Conservation (phyloP, 2,797 vertebrate species). For the Choloepus didactylus region DNA sequence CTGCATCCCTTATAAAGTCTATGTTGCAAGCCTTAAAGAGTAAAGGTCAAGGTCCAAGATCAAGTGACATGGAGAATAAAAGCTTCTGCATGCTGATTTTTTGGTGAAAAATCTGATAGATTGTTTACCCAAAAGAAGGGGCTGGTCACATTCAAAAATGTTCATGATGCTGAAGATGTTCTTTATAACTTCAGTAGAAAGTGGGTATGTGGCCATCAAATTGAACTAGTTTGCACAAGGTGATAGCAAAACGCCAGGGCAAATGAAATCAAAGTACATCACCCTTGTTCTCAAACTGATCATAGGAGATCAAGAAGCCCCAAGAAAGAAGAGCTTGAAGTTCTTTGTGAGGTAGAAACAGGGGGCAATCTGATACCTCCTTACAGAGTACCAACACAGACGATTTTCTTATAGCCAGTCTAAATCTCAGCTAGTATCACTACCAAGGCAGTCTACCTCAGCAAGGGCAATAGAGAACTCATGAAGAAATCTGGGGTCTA, state of each 20-base stretch:
- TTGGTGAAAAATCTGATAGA: slow-evolving; percentile 48
- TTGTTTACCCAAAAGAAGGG: slow-evolving; percentile 65
- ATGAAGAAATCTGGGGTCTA: slow-evolving; percentile 85
- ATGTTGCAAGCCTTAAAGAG: slow-evolving; percentile 93
- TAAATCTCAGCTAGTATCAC: slow-evolving; percentile 84
- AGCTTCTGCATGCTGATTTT: slow-evolving; percentile 47
- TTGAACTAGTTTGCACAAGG: slow-evolving; percentile 97
- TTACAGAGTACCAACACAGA: slow-evolving; percentile 84
- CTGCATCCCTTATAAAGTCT: slow-evolving; percentile 90
- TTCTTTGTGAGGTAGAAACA: slow-evolving; percentile 86
- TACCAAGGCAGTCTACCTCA: slow-evolving; percentile 84
- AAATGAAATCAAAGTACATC: slow-evolving; percentile 88
- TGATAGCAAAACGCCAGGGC: slow-evolving; percentile 92
- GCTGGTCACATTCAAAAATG: slow-evolving; percentile 94
- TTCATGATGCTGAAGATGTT: slow-evolving; percentile 95
- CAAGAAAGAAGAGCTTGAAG: slow-evolving; percentile 87
- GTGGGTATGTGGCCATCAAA: slow-evolving; percentile 96
- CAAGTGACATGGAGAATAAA: slow-evolving; percentile 91
- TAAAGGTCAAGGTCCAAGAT: slow-evolving; percentile 95
- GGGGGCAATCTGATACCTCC: slow-evolving; percentile 84
- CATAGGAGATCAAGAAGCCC: slow-evolving; percentile 86
- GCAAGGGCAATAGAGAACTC: slow-evolving; percentile 81
- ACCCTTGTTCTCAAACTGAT: slow-evolving; percentile 85
- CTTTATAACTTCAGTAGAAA: slow-evolving; percentile 96
- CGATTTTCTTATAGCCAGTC: slow-evolving; percentile 84